Evolutionary conservation across 2,888 invertebrate genomes (phyloP), one percentile per base, ranked within the genome.

Genomic region (Alsophila aescularia): DNA sequence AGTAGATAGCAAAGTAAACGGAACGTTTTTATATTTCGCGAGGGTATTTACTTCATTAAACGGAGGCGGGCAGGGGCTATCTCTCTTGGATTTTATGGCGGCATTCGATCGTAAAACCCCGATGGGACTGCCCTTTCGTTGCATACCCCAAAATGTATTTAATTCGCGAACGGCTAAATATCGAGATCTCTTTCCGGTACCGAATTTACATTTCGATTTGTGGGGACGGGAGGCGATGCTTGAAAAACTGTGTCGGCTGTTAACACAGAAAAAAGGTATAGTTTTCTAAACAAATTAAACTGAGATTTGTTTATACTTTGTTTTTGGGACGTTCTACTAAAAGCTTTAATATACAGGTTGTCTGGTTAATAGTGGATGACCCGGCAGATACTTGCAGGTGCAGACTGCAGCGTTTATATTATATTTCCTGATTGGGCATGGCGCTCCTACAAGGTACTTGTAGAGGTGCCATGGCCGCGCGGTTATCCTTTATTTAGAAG

Each of bases 1-100:
- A 52, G 50, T 52, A 49, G 35, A 52, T 47, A 56, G 42, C 42
- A 58, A 57, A 52, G 54, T 60, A 59, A 44, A 52, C 24, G 36
- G 24, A 34, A 58, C 50, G 55, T 47, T 67, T 66, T 68, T 70
- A 68, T 66, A 64, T 66, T 63, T 67, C 48, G 67, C 45, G 60
- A 59, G 54, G 49, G 66, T 56, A 66, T 73, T 68, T 66, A 66
- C 62, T 73, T 73, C 66, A 69, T 70, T 69, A 70, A 69, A 70
- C 63, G 58, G 24, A 52, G 58, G 44, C 62, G 16, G 64, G 64
- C 37, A 39, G 18, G 44, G 52, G 62, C 62, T 67, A 60, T 72
- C 67, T 62, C 60, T 61, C 67, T 62, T 62, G 62, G 64, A 59
- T 67, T 73, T 69, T 69, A 71, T 66, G 41, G 47, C 64, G 43